These are phyloP conservation scores for Centropus bengalensis DNA, from an alignment of 2,113 vertebrate genomes.

Conservation along the genomic window DNA sequence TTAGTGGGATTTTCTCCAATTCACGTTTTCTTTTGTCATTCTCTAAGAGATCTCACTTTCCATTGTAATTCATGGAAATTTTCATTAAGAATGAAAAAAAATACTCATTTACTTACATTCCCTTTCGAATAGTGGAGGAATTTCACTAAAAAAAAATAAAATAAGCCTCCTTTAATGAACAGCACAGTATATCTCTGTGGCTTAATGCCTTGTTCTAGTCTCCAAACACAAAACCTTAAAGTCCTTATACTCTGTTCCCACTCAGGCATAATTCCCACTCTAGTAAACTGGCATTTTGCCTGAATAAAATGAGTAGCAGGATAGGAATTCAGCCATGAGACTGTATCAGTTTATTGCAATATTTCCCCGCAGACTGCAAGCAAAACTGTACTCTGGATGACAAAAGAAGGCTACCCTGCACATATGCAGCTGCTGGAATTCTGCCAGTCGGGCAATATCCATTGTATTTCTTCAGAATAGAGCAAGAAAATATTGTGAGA, in stretches of 20 bases:
- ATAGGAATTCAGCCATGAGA: conserved; percentile 43
- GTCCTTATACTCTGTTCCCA: background rate
- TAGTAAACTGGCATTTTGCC: conserved; percentile 42
- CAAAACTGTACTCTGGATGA: conserved; percentile 35
- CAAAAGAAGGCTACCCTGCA: conserved; percentile 24
- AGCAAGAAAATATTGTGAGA: background rate
- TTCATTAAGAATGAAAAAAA: conserved; percentile 63
- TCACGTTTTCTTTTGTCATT: conserved; percentile 38
- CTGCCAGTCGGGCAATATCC: conserved; percentile 19
- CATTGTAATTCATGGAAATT: conserved; percentile 64
- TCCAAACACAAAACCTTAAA: background rate
- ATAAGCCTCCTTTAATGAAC: conserved; percentile 50
- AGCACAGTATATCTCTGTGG: conserved; percentile 44
- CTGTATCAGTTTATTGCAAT: conserved; percentile 45
- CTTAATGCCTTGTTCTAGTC: background rate
- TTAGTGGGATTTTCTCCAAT: conserved; percentile 47
- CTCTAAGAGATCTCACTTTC: conserved; percentile 42
- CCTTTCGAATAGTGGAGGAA: conserved; percentile 53
- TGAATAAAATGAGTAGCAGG: conserved; percentile 16
- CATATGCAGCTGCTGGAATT: conserved; percentile 45
- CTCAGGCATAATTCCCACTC: background rate
- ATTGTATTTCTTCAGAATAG: conserved; percentile 2
- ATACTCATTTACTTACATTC: conserved; percentile 63
- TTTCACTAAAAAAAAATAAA: conserved; percentile 62
- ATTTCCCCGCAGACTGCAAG: conserved; percentile 47